phyloP scores from a whole-genome alignment of 2,797 vertebrate species.

The Limosa lapponica region DNA sequence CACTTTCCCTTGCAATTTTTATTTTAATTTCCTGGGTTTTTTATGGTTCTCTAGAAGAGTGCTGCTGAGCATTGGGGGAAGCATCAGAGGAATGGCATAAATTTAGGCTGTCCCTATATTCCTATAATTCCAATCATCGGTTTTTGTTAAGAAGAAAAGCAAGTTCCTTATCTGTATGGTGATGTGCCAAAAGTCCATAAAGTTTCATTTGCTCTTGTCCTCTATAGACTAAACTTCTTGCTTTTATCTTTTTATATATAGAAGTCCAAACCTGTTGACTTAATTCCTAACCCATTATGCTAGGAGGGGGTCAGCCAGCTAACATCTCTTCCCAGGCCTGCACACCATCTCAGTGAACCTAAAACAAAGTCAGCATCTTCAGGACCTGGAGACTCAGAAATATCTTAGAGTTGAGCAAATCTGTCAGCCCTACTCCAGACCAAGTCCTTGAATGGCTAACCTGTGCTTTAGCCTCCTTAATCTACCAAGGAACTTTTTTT shows the following conservation, averaged over 20 bases:
- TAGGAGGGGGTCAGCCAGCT: not conserved
- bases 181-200: not conserved
- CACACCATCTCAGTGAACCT: not conserved
- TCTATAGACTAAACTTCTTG: not conserved
- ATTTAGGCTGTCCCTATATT: not conserved
- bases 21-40: not conserved
- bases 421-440: not conserved
- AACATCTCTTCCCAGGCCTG: not conserved
- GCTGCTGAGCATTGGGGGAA: not conserved
- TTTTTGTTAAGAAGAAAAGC: not conserved
- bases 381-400: not conserved
- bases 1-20: not conserved
- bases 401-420: not conserved
- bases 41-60: not conserved
- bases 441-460: not conserved
- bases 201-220: not conserved
- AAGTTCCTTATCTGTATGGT: not conserved
- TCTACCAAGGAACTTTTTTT: not conserved
- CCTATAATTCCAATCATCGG: not conserved
- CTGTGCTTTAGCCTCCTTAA: not conserved
- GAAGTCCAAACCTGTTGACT: not conserved
- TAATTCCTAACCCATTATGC: not conserved
- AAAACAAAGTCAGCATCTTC: not conserved
- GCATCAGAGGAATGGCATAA: not conserved
- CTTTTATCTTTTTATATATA: not conserved